Base-by-base conservation (phyloP, 2,797 vertebrate genomes). In the Sebastes vulpes region DNA sequence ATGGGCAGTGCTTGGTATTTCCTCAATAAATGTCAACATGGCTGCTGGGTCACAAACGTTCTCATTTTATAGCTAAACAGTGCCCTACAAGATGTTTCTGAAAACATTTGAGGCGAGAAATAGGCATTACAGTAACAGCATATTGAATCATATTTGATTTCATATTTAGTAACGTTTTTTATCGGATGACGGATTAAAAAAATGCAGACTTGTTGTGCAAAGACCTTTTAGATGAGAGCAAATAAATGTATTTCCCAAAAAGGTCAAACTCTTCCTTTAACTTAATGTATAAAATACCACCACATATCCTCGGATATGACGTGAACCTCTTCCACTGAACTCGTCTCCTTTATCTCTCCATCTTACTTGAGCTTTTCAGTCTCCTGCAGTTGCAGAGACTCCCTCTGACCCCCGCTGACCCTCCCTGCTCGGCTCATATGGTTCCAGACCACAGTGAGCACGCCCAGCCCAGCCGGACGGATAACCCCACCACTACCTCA, bases 401-500 rank as follows among this genome's bases (percentile, higher is more conserved):
- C 48, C 69, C 54, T 26, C 77, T 75, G 66, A 74, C 89, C 81
- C 48, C 69, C 54, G 23, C 77, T 75, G 64, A 74, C 89, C 82
- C 57, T 60, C 70, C 2, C 77, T 4, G 60, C 57, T 77, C n/a
- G 28, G 66, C 85, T 89, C 86, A 74, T 77, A 58, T 54, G 79
- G 72, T 87, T 82, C 64, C 81, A 81, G 75, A 70, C 81, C 73
- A 72, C 69, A 4, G 9, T 65, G 81, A 88, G 83, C 78, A 79
- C 72, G 63, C 87, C 86, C 83, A 83, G 79, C 77, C 65, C 88
- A 90, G 90, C 86, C 73, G 28, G 88, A 38, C 65, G 92, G 88
- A 93, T 90, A 86, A 92, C 91, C 89, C 85, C 71, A 73, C 85
- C 71, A 73, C 86, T 89, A 87, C 88, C 90, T 89, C 92, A 90